These are phyloP conservation scores for Panopea generosa DNA, from an alignment of 2,888 invertebrate genomes.

Conservation along the genomic window DNA sequence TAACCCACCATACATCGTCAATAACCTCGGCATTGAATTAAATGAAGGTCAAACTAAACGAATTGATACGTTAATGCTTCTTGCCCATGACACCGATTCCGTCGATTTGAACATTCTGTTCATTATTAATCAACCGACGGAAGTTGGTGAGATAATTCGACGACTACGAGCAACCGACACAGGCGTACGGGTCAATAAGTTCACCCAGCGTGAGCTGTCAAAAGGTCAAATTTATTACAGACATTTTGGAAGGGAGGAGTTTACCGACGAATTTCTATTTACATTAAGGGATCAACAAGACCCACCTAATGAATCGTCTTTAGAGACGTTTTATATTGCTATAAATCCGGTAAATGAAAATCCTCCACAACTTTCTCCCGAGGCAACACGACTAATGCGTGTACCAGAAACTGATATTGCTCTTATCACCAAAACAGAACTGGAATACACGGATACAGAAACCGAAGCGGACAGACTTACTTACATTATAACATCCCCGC, in stretches of 20 bases:
- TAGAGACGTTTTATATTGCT: slow-evolving; percentile 78
- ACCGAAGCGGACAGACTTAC: slow-evolving; percentile 77
- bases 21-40: slow-evolving; percentile 81
- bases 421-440: slow-evolving; percentile 78
- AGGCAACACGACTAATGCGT: slow-evolving; percentile 76
- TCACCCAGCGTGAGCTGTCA: slow-evolving; percentile 82
- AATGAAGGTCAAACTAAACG: slow-evolving; percentile 81
- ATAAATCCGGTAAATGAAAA: slow-evolving; percentile 82
- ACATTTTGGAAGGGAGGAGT: slow-evolving; percentile 80
- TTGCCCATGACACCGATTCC: slow-evolving; percentile 83
- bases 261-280: slow-evolving; percentile 81
- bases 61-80: slow-evolving; percentile 76
- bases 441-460: slow-evolving; percentile 83
- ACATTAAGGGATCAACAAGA: slow-evolving; percentile 81
- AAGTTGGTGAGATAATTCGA: slow-evolving; percentile 80
- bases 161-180: slow-evolving; percentile 75
- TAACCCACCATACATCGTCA: slow-evolving; percentile 82
- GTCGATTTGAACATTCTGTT: slow-evolving; percentile 81
- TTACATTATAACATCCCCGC: slow-evolving; percentile 82
- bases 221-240: slow-evolving; percentile 84
- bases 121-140: slow-evolving; percentile 78
- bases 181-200: slow-evolving; percentile 79
- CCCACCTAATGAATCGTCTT: slow-evolving; percentile 82
- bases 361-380: slow-evolving; percentile 81
- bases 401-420: slow-evolving; percentile 82